Base-by-base conservation (phyloP, 2,113 vertebrate species). In the Scopus umbretta region DNA sequence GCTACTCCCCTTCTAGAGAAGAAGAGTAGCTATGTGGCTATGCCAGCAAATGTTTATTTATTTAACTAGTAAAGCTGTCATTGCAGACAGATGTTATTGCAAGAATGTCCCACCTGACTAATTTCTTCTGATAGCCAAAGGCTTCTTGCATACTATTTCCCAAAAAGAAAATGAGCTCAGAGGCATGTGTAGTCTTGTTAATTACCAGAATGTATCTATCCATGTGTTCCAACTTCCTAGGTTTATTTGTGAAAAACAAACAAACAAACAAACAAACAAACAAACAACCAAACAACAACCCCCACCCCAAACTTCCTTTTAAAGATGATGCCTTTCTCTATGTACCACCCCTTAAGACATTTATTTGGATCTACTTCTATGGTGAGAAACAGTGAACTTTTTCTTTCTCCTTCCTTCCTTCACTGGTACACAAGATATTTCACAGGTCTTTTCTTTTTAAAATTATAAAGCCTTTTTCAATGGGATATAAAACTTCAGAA, bases 51-150 rank as follows among this genome's bases (percentile, higher is more conserved):
- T 26, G 19, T 70, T 96, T 94, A 49, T 86, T 94, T 96, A 65
- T 89, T 96, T 94, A 81, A 81, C 63, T 85, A 88, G 70, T 74
- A 89, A 86, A 94, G 13, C 71, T 85, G 29, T 65, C 81, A 80
- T 18, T 87, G 49, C 21, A 86, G 86, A 80, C 40, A 70, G 59
- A 82, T 82, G 66, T 38, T 89, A 66, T 58, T 75, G 88, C 68
- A 94, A 78, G 67, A 83, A 75, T 74, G 72, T 70, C 53, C 79
- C 70, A 88, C 36, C 29, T 86, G 92, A 76, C 81, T 91, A 68
- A 92, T 76, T 63, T 59, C n/a, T 80, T 68, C 12, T 70, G 49
- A 94, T 65, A 88, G 87, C 61, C 50, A 95, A 95, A 50, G 36
- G 30, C 34, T 92, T 96, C 84, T 65, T 90, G 73, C 73, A 92